Conservation (phyloP, 2,113 vertebrate species). For the Anas platyrhynchos region DNA sequence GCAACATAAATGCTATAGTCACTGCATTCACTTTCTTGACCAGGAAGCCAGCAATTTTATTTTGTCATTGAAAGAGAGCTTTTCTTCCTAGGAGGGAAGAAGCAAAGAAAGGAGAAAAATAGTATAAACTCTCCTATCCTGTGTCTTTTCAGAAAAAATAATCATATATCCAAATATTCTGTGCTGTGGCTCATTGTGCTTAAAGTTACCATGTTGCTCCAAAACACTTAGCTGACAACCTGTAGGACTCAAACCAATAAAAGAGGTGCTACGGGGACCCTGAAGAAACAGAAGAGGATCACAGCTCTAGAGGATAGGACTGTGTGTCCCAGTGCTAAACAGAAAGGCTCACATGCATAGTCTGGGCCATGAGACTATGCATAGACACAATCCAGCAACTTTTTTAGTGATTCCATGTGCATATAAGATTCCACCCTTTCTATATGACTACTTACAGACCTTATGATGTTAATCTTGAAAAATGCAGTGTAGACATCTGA, state of each 20-base stretch:
- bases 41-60: not conserved
- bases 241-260: not conserved
- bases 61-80: not conserved
- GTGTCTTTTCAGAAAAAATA: not conserved
- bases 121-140: not conserved
- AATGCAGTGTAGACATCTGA: not conserved
- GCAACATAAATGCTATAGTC: conserved; percentile 11
- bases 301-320: not conserved
- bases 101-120: not conserved
- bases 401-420: not conserved
- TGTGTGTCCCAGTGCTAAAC: not conserved
- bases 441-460: not conserved
- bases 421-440: not conserved
- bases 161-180: not conserved
- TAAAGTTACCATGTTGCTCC: not conserved
- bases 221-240: not conserved
- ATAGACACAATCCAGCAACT: not conserved
- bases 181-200: not conserved
- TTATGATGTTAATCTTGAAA: not conserved
- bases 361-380: not conserved
- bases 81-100: not conserved
- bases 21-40: conserved; percentile 8
- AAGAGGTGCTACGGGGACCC: not conserved
- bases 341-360: not conserved
- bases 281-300: not conserved